Conservation (phyloP, 2,113 vertebrate species). For the Alaudala cheleensis region DNA sequence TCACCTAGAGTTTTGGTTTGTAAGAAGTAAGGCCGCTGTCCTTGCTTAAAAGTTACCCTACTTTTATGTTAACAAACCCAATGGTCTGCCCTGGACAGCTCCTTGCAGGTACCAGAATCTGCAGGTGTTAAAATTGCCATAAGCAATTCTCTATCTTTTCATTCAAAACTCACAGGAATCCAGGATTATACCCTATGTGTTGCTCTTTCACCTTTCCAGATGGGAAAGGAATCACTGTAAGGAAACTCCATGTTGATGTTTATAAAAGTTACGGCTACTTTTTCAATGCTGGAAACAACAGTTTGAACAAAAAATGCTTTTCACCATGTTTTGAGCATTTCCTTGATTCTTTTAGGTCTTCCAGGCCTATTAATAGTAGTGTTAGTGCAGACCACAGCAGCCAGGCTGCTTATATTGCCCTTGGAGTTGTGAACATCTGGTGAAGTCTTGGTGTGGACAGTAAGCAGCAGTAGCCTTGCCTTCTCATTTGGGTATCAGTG, state of each 20-base stretch:
- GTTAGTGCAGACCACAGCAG: neutral
- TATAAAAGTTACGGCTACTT: neutral
- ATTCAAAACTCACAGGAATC: neutral
- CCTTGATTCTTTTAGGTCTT: neutral
- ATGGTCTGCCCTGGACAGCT: too few relatives aligned
- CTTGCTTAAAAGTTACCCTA: neutral
- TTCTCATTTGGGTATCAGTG: neutral
- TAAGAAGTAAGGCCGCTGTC: neutral
- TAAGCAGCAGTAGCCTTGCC: neutral
- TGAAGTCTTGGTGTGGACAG: neutral
- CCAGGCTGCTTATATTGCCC: neutral
- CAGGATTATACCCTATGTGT: neutral
- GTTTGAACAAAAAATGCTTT: neutral
- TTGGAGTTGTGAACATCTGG: neutral
- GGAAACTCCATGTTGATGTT: neutral
- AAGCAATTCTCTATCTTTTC: neutral
- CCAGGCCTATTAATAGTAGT: neutral
- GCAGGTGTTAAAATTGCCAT: too few relatives aligned
- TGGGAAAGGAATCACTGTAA: neutral
- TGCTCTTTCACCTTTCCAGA: neutral
- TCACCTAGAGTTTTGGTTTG: neutral
- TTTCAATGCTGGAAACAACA: neutral
- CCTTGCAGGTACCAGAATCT: too few relatives aligned
- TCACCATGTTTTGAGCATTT: neutral
- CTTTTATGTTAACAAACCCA: neutral